Base-by-base conservation (phyloP, 37 sponge, comb jelly and placozoan species). In the Ephydatia muelleri region DNA sequence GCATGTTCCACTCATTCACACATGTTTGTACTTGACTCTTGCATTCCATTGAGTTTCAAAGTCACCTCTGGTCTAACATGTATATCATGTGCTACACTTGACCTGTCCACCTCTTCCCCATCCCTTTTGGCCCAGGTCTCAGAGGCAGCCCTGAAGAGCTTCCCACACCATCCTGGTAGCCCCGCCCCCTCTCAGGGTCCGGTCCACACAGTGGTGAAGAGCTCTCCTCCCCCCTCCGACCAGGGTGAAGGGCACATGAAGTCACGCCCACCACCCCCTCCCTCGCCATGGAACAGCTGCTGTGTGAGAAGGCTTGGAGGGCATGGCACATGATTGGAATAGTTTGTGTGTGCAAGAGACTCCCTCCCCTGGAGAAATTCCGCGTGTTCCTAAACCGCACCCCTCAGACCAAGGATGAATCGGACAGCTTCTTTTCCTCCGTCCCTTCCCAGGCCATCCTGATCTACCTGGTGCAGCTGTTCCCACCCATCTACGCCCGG, bases 141-240 rank as follows among this genome's bases (percentile, higher is more conserved):
- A 26, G 36, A 85, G 21, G 96, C 96, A 49, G 93, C 96, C 16
- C 72, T 90, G 73, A 81, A 83, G 64, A 91, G 96, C 49, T 92
- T 95, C 74, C 68, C 83, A 88, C 57, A 87, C 40, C 29, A 79
- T 93, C 9, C 80, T 95, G 26, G 84, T 88, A n/a, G 4, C 37
- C 22, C 39, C 70, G 26, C 28, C 38, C 27, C 32, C 48, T 8
- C 11, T 33, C 16, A 71, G 16, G 72, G 13, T 13, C 9, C 72
- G 32, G 14, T 33, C 32, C 72, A 71, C 72, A 21, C 32, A 25
- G 32, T 71, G 30, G 30, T 71, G 14, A 33, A 33, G 72, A 33
- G 19, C 57, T 57, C 57, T 21, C 57, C 57, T 57, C 57, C 57
- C 57, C 57, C 14, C 19, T 14, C 19, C n/a, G 57, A 57, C 57